These are phyloP conservation scores for Sceliomorpha sp. DNA, from an alignment of 2,888 invertebrate species.

Conservation along the genomic window DNA sequence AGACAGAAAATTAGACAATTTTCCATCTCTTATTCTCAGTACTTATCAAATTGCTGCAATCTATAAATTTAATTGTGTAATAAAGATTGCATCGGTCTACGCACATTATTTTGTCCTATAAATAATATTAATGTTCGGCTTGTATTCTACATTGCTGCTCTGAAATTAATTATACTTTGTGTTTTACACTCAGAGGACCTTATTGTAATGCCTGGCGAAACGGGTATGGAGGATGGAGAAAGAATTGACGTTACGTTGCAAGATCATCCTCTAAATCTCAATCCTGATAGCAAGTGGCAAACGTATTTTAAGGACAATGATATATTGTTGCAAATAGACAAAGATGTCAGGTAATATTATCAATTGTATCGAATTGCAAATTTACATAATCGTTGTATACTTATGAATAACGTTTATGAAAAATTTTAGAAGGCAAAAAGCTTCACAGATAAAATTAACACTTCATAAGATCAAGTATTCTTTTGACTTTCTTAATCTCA, in stretches of 20 bases:
- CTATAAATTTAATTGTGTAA: no score
- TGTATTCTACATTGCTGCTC: neutral
- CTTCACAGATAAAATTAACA: conserved; percentile 4
- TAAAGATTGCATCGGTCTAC: no score
- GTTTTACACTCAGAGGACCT: conserved; percentile 90
- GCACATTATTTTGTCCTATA: neutral
- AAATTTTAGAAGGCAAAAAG: no score
- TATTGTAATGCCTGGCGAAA: conserved; percentile 89
- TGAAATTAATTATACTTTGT: neutral
- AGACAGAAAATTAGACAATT: no score
- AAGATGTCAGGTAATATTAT: conserved; percentile 88
- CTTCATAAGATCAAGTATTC: no score
- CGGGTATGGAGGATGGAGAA: conserved; percentile 82
- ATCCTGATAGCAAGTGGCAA: conserved; percentile 97
- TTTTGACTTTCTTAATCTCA: no score
- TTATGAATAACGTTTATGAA: no score
- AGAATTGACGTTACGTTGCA: conserved; percentile 83
- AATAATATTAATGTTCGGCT: neutral
- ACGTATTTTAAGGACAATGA: conserved; percentile 98
- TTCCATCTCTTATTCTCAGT: no score
- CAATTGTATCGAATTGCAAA: neutral
- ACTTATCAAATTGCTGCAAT: no score
- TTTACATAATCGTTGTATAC: no score
- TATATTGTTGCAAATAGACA: conserved; percentile 97
- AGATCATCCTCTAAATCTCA: conserved; percentile 97